Conservation (phyloP, 30 jellyfish, hydroid and myxozoan genomes). For the Mastigias papua region DNA sequence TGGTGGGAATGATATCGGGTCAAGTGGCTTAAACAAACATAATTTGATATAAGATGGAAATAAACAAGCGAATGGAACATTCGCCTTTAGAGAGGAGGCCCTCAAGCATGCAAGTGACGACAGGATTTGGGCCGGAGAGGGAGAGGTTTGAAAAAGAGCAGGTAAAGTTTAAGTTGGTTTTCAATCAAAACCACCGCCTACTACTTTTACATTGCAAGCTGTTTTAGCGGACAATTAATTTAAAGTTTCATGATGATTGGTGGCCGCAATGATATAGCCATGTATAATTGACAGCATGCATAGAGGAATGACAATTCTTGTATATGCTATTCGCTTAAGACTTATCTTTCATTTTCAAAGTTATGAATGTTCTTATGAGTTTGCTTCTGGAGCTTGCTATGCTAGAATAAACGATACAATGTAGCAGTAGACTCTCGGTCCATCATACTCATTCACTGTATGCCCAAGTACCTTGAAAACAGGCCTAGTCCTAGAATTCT, state of each 20-base stretch:
- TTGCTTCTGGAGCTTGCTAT: too few species aligned
- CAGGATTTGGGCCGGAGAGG: constrained; percentile 81
- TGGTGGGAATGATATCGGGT: constrained; percentile 40
- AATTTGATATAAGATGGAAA: constrained; percentile 50
- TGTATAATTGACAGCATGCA: not conserved
- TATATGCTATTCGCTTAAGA: too few species aligned
- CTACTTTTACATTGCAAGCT: not conserved
- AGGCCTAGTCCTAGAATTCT: too few species aligned
- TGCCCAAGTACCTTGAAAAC: too few species aligned
- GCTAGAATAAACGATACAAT: too few species aligned
- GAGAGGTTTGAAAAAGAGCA: constrained; percentile 84
- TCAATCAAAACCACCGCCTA: not conserved
- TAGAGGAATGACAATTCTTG: not conserved
- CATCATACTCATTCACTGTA: too few species aligned
- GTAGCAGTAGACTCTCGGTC: too few species aligned
- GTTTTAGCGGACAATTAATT: not conserved
- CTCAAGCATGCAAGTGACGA: constrained; percentile 77
- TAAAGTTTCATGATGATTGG: not conserved
- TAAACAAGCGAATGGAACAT: constrained; percentile 68
- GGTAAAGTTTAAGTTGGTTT: constrained; percentile 20
- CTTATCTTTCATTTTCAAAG: not conserved
- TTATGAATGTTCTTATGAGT: too few species aligned
- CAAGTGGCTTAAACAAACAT: constrained; percentile 13
- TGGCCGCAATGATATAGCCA: not conserved
- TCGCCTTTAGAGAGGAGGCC: constrained; percentile 70